These are phyloP conservation scores for Lagorchestes hirsutus DNA, from an alignment of 2,797 vertebrate species.

Conservation along the genomic window DNA sequence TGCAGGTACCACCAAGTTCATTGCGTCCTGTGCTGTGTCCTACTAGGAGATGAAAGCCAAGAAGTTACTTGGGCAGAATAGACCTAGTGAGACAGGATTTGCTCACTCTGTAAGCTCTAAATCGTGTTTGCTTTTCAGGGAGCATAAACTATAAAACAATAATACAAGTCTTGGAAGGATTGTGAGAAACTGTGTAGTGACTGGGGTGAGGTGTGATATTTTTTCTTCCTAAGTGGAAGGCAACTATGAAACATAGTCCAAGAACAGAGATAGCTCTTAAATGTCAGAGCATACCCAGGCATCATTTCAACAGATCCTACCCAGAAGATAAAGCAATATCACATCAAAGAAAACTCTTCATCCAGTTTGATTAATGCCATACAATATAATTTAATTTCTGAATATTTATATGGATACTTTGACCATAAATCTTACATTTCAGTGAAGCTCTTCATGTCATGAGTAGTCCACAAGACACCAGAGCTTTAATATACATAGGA, in stretches of 20 bases:
- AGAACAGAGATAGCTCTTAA: neutral
- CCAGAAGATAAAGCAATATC: neutral
- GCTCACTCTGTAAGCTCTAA: neutral
- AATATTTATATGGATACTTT: neutral
- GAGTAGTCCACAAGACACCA: neutral
- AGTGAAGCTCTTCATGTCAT: neutral
- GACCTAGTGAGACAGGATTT: neutral
- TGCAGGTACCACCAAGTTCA: neutral
- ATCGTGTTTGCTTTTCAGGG: neutral
- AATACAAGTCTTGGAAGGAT: neutral
- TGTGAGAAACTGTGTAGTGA: neutral
- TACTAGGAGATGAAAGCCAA: neutral
- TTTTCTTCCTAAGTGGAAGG: neutral
- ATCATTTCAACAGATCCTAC: neutral
- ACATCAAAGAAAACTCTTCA: neutral
- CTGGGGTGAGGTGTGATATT: neutral
- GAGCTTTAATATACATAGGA: neutral
- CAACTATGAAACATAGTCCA: neutral
- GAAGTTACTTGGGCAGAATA: neutral
- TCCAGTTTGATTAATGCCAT: neutral
- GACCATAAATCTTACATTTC: neutral
- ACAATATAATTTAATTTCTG: neutral
- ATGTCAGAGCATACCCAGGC: neutral
- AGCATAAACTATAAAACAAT: neutral
- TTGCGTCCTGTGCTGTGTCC: neutral